phyloP scores from a whole-genome alignment of 2,888 invertebrate species.

The Chirona hameri region DNA sequence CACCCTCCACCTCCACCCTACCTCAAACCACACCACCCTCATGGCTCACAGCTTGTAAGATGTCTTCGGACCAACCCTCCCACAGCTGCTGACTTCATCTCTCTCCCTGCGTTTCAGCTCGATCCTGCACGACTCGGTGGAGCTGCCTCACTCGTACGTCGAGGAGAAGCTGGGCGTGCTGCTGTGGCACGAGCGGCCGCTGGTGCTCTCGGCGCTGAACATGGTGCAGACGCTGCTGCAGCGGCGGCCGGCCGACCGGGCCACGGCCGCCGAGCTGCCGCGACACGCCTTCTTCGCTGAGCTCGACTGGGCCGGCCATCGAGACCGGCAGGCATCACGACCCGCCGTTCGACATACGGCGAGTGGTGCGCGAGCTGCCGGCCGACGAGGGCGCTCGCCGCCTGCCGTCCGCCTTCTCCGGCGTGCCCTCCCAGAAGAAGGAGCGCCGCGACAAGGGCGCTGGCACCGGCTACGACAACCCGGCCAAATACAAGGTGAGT shows the following conservation, averaged over 20 bases:
- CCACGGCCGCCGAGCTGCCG: neutral
- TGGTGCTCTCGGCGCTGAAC: neutral
- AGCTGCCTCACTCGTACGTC: neutral
- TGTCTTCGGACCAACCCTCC: neutral
- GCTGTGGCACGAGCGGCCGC: neutral
- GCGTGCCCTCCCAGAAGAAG: neutral
- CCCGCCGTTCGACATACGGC: conserved; percentile 4
- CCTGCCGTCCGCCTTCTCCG: conserved; percentile 10
- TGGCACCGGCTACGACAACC: conserved; percentile 1
- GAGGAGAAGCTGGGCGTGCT: neutral
- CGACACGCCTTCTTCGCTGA: neutral
- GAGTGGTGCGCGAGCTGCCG: neutral
- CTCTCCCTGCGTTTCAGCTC: neutral
- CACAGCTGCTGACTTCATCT: neutral
- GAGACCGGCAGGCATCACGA: neutral
- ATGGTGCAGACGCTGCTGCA: neutral
- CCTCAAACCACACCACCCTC: no score
- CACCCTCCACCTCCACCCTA: no score
- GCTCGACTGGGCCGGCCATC: neutral
- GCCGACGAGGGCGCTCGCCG: neutral
- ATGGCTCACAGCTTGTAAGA: neutral
- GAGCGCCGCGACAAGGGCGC: neutral
- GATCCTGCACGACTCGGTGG: conserved; percentile 1
- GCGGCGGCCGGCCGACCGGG: neutral
- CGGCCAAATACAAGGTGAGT: conserved; percentile 7